These are phyloP conservation scores for Acromyrmex echinatior DNA, from an alignment of 1,140 invertebrate species.

Conservation along the genomic window DNA sequence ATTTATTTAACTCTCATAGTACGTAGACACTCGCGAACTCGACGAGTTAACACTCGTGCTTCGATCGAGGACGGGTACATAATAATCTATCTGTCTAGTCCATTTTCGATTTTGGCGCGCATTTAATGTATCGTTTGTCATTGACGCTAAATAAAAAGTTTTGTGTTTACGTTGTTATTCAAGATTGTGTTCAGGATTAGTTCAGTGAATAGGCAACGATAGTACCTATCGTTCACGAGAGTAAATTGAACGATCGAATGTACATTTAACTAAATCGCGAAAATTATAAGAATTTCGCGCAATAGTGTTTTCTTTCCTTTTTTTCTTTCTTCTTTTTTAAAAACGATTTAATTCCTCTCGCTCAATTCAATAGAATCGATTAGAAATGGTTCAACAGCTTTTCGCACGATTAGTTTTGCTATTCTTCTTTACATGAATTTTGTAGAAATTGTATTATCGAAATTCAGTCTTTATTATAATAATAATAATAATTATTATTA, in stretches of 20 bases:
- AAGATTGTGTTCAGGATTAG: not conserved
- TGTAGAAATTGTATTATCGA: too few relatives aligned
- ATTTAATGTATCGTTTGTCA: not conserved
- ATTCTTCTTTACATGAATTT: too few relatives aligned
- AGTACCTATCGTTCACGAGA: not conserved
- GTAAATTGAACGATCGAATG: not conserved
- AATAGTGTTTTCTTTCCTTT: not conserved
- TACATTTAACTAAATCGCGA: not conserved
- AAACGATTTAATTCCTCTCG: not conserved
- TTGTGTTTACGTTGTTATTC: not conserved
- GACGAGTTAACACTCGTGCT: constrained; percentile 62
- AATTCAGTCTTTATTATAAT: too few relatives aligned
- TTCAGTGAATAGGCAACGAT: not conserved
- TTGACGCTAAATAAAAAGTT: not conserved
- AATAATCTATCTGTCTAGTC: not conserved
- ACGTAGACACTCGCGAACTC: constrained; percentile 19
- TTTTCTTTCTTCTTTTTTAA: not conserved
- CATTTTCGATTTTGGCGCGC: constrained; percentile 1
- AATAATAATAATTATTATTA: too few relatives aligned
- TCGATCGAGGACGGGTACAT: constrained; percentile 33
- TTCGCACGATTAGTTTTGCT: not conserved
- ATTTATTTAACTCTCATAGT: constrained; percentile 44
- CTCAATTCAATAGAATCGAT: not conserved
- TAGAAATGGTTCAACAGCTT: not conserved
- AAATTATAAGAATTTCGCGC: not conserved